These are phyloP conservation scores for Ophiodon elongatus DNA, from an alignment of 2,113 vertebrate species.

Conservation along the genomic window DNA sequence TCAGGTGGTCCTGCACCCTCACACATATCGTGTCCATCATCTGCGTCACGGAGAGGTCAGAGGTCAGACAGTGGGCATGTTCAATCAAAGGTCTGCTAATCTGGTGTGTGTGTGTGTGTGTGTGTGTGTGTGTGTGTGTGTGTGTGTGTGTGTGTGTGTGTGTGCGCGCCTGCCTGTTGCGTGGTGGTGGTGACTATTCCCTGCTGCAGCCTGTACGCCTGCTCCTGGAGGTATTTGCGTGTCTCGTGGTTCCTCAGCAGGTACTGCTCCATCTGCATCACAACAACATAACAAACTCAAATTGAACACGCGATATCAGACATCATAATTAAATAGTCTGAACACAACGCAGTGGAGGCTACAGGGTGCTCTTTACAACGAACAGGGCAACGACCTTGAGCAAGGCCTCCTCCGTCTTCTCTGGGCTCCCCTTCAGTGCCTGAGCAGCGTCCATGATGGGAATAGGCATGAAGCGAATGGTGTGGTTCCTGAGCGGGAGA, in stretches of 20 bases:
- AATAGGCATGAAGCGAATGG: conserved; percentile 96
- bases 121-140: neutral
- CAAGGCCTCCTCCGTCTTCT: conserved; percentile 96
- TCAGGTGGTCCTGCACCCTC: conserved; percentile 97
- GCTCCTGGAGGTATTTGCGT: conserved; percentile 94
- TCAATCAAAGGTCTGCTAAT: neutral
- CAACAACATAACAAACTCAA: neutral
- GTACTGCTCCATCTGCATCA: conserved; percentile 93
- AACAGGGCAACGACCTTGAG: conserved; percentile 88
- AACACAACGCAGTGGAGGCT: neutral
- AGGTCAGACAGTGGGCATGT: neutral
- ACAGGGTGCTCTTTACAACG: no score
- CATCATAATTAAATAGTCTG: neutral
- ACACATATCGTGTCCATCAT: conserved; percentile 97
- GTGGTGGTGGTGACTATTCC: conserved; percentile 97
- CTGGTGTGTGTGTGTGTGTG: neutral
- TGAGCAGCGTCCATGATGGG: conserved; percentile 97
- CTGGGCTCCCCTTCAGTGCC: conserved; percentile 94
- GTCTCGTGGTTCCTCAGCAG: conserved; percentile 97
- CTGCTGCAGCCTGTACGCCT: conserved; percentile 96
- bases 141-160: neutral
- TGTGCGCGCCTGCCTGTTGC: conserved; percentile 87
- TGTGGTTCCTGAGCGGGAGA: conserved; percentile 89
- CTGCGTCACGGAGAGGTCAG: conserved; percentile 72
- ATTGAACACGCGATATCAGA: neutral